Evolutionary conservation across 2,888 invertebrate genomes (phyloP), one percentile per base, ranked within the genome.

Genomic region (Salpingus planirostris): DNA sequence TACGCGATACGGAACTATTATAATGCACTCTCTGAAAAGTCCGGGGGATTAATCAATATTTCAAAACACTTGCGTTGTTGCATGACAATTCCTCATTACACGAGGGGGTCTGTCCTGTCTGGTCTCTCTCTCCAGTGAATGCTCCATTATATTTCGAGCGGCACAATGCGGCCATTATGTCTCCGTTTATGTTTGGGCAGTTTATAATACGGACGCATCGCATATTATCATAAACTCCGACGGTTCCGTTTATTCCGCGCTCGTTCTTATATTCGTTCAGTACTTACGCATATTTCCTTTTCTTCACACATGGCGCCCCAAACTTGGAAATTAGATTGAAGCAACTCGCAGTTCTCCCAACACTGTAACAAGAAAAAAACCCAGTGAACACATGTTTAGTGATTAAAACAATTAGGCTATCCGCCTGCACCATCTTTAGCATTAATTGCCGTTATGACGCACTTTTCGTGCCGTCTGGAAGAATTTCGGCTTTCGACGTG

Each of bases 301-400:
- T 78, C 78, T 49, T 76, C 72, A 60, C 80, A 80, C 59, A 79
- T 76, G 41, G 77, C 74, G 27, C 78, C 78, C 80, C 80, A 80
- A 23, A 78, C 72, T 66, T 76, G 74, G 62, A 76, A 80, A 65
- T 80, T 79, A 25, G 78, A 77, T 61, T 80, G 78, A 42, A 80
- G 71, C 47, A 78, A 69, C 59, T 79, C 79, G 67, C 80, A 80
- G 59, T 78, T 80, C 65, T 80, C 78, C 80, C 80, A 80, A 60
- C 80, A 80, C 80, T 80, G 75, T 14, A 66, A 77, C 70, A 70
- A 70, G 8, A 18, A 18, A 5, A 5, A 18, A 69, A 60, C 11
- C 5, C 18, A 18, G 8, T 18, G 18, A 18, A 8, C 18, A 18
- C 8, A 18, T 18, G 18, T 18, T 18, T 18, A 8, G 8, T 18